phyloP scores from a whole-genome alignment of 2,113 vertebrate genomes.

The Rhea pennata region DNA sequence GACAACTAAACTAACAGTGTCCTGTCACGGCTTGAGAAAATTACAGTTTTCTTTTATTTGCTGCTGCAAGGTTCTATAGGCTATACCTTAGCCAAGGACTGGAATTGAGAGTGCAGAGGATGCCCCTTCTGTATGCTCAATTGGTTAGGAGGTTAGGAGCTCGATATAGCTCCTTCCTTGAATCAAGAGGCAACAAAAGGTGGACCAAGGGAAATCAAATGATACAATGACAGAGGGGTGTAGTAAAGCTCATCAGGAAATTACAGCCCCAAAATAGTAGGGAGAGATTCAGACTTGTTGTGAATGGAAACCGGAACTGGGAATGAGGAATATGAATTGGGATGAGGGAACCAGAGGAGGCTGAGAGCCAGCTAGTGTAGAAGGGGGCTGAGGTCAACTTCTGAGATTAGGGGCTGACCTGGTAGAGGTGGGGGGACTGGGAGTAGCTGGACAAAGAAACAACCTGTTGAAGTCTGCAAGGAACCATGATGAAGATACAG shows the following conservation, averaged over 20 bases:
- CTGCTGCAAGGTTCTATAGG: not conserved
- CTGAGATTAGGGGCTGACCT: not conserved
- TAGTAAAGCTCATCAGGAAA: not conserved
- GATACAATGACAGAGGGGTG: not conserved
- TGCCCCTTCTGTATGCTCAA: not conserved
- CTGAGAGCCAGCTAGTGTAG: not conserved
- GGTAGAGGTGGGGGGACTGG: not conserved
- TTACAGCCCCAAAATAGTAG: not conserved
- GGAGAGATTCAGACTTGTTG: not conserved
- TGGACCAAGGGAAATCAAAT: not conserved
- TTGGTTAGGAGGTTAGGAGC: not conserved
- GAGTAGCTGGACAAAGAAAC: not conserved
- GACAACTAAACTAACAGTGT: not conserved
- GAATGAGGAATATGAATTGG: not conserved
- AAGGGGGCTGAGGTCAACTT: not conserved
- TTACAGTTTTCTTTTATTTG: not conserved
- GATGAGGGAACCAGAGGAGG: not conserved
- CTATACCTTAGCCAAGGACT: not conserved
- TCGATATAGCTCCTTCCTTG: not conserved
- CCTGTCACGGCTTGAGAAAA: not conserved
- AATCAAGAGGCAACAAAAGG: not conserved
- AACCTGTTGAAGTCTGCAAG: not conserved
- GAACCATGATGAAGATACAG: rapidly evolving
- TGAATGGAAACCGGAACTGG: not conserved
- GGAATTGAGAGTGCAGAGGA: not conserved